phyloP scores from a whole-genome alignment of 1,140 invertebrate species.

The Trachymyrmex septentrionalis region DNA sequence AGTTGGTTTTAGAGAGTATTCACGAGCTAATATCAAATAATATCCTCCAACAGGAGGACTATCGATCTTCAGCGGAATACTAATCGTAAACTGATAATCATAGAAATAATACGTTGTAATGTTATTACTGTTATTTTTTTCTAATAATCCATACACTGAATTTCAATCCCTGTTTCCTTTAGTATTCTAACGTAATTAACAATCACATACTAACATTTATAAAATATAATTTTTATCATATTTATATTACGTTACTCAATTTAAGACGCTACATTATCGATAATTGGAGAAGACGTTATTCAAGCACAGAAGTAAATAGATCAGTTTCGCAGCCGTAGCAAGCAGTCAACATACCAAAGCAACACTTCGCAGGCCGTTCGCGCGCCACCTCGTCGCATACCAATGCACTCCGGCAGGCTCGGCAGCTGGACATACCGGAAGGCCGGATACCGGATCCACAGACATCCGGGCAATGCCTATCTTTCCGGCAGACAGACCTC shows the following conservation, averaged over 20 bases:
- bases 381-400: constrained; percentile 76
- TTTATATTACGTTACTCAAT: background rate
- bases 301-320: constrained; percentile 55
- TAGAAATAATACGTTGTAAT: too few relatives aligned
- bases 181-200: too few relatives aligned
- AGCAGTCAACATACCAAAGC: constrained; percentile 79
- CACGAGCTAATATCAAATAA: too few relatives aligned
- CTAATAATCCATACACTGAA: background rate
- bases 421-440: constrained; percentile 74
- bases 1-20: too few relatives aligned
- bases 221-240: constrained; percentile 5
- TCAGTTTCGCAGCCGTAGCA: constrained; percentile 55
- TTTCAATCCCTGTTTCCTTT: background rate
- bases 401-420: constrained; percentile 69
- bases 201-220: background rate
- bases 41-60: too few relatives aligned
- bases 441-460: constrained; percentile 69
- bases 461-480: constrained; percentile 76
- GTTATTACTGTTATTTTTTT: too few relatives aligned
- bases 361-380: constrained; percentile 79
- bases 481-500: constrained; percentile 71
- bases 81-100: too few relatives aligned
- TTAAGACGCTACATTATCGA: constrained; percentile 33
- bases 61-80: too few relatives aligned
- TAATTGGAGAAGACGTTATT: constrained; percentile 56